Evolutionary conservation across 1,140 invertebrate genomes (phyloP), one percentile per base, ranked within the genome.

Genomic region (Pectinophora gossypiella): DNA sequence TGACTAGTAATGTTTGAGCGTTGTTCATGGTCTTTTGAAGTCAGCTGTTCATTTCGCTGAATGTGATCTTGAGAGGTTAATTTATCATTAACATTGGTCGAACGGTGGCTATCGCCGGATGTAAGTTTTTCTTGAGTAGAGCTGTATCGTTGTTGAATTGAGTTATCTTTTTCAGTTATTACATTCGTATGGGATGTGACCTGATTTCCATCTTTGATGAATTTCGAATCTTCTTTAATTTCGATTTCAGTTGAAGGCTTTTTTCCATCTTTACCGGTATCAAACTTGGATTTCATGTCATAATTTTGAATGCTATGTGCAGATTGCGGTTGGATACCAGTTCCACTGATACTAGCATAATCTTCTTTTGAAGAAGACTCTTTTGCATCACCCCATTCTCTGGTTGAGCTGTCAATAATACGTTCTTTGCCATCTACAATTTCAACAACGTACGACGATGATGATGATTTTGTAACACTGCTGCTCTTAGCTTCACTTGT

Each of bases 361-460:
- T 82, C 76, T 75, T 91, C 90, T 49, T 87, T 87, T 40, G 86
- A 78, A 46, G 76, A 79, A 16, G 87, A 67, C 47, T 88, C 76
- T 57, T 89, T 63, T 3, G 84, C 74, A 63, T 88, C 80, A 19
- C 87, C 89, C 68, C 88, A 88, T 70, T 91, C 89, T 51, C 89
- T 82, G 20, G 86, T 87, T 40, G 89, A 86, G 54, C 81, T 85
- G 43, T 90, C 90, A 22, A 91, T 74, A 23, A 90, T 87, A n/a
- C 88, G 71, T 72, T 91, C 89, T 72, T 90, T 90, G n/a, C 90
- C 90, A 61, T 91, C 90, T 19, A 91, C 87, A 49, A 91, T 89
- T 76, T 90, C 89, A 42, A 90, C 82, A 7, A 90, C 89, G 53
- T 90, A 89, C 38, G 88, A 90, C 13, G 84, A 88, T 2, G 89